Base-by-base conservation (phyloP, 2,113 vertebrate species). In the Hymenochirus boettgeri region DNA sequence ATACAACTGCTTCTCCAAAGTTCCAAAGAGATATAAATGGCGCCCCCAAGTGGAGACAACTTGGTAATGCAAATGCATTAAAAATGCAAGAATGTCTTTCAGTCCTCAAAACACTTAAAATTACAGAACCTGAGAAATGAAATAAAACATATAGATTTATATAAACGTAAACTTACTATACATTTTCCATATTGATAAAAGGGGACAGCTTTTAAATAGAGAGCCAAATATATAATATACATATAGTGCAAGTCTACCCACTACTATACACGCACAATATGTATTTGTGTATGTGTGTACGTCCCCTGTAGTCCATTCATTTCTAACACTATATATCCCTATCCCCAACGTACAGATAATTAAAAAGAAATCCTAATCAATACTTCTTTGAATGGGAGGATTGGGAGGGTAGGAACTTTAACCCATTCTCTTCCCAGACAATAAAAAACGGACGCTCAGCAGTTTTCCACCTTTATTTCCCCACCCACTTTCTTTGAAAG, bases 401-500 rank as follows among this genome's bases (percentile, higher is more conserved):
- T 48, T 39, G 39, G 8, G 9, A 25, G 64, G 55, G 64, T 51
- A 48, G 18, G 46, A 52, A 52, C 46, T 58, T 66, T 66, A 66
- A 66, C 64, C 64, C 64, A 39, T 57, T 59, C 45, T 37, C 29
- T 25, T 58, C 55, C 31, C 45, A 59, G 46, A 66, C 55, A 66
- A 66, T 59, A 19, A 25, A 22, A 51, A 35, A 4, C n/a, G 4
- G 17, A 13, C n/a, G 22, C 46, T 59, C 64, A 66, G 64, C 55
- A 58, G 10, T 52, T 65, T 66, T 15, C 13, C 15, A 8, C 35
- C 15, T 12, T 48, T 35, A 2, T 35, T 35, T 33, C 8, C 9
- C 19, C 19, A 10, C 12, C 4, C 12, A 22, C 19, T 52, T 52
- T 26, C 22, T 25, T 52, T 25, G 15, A 52, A 52, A 52, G 23